These are phyloP conservation scores for Micrastur ruficollis DNA, from an alignment of 2,797 vertebrate genomes.

Conservation along the genomic window DNA sequence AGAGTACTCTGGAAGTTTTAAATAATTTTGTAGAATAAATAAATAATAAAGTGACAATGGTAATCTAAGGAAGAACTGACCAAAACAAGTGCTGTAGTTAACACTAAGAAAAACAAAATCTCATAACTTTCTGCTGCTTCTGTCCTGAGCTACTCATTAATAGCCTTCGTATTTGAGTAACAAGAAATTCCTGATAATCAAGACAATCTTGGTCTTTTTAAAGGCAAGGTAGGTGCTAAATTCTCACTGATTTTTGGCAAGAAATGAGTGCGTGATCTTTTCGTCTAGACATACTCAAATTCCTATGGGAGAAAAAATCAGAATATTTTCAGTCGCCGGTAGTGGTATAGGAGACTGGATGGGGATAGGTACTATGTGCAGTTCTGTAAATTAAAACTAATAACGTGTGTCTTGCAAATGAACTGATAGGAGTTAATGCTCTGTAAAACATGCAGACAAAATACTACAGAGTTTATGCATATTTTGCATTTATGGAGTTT, in stretches of 20 bases:
- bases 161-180: background rate
- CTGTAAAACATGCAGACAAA: fast-evolving
- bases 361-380: background rate
- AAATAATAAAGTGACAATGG: background rate
- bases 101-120: background rate
- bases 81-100: background rate
- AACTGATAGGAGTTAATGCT: background rate
- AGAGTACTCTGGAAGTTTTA: background rate
- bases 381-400: background rate
- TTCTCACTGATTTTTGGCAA: background rate
- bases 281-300: background rate
- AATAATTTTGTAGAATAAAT: background rate
- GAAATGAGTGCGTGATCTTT: background rate
- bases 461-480: background rate
- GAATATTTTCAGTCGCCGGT: background rate
- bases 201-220: background rate
- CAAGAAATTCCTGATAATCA: background rate
- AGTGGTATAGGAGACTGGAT: background rate
- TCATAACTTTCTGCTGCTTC: background rate
- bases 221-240: background rate
- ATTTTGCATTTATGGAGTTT: background rate
- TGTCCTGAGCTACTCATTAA: background rate
- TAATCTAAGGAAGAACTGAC: background rate
- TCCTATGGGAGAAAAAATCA: background rate
- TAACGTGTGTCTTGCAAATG: background rate